Percentiles rank a stretch among this genome's conserved stretches.
Conservation (phyloP, 2,797 vertebrate species). For the Anguilla megastoma region DNA sequence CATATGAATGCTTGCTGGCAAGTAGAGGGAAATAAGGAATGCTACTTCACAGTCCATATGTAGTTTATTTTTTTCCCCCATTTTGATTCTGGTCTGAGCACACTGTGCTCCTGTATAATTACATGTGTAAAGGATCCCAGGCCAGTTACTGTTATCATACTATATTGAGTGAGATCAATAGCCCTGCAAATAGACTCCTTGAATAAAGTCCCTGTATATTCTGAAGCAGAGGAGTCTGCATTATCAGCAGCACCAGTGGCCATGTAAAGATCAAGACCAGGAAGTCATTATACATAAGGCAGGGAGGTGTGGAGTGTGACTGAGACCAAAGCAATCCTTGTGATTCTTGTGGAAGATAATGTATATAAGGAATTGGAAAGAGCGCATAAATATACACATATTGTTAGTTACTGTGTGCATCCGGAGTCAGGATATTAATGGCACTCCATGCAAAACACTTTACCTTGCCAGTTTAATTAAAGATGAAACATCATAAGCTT, state of each 20-base stretch:
- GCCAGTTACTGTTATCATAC: not conserved
- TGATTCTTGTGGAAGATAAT: not conserved
- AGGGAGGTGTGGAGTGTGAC: not conserved
- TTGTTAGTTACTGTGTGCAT: not conserved
- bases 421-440: not conserved
- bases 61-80: not conserved
- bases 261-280: not conserved
- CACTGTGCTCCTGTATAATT: not conserved
- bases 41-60: not conserved
- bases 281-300: not conserved
- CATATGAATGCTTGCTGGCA: not conserved
- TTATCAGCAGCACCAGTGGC: not conserved
- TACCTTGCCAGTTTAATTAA: not conserved
- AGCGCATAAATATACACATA: not conserved
- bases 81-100: not conserved
- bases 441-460: not conserved
- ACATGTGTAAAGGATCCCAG: not conserved
- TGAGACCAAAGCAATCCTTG: not conserved
- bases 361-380: not conserved
- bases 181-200: not conserved
- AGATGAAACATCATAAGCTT: not conserved
- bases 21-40: not conserved
- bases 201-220: not conserved
- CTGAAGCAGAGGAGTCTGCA: not conserved
- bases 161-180: constrained; percentile 13